Conservation (phyloP, 2,888 invertebrate genomes). For the Thereva unica region DNA sequence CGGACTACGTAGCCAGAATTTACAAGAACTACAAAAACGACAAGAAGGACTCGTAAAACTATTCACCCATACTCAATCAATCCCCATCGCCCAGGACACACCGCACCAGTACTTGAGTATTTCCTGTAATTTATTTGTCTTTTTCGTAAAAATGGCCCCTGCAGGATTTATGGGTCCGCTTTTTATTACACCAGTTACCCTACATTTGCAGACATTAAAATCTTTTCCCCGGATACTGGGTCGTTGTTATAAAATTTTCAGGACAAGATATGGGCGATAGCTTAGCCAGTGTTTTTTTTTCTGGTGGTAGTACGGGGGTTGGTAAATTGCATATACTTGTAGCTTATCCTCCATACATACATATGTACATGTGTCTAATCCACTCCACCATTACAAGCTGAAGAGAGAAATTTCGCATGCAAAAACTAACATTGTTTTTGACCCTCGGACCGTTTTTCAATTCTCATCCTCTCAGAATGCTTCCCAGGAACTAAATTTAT, state of each 20-base stretch:
- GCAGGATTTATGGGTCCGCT: constrained; percentile 38
- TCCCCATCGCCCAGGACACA: neutral
- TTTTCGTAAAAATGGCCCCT: constrained; percentile 35
- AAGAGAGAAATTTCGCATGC: constrained; percentile 5
- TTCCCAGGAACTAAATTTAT: constrained; percentile 26
- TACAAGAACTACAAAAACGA: constrained; percentile 6
- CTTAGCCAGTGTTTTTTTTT: constrained; percentile 1
- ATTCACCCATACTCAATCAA: constrained; percentile 29
- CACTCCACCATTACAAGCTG: too few relatives aligned
- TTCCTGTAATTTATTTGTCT: constrained; percentile 39
- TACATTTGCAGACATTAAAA: constrained; percentile 35
- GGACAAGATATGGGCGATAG: constrained; percentile 32
- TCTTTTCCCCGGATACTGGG: constrained; percentile 24
- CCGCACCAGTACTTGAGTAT: constrained; percentile 30
- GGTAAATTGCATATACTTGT: neutral
- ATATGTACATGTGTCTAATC: too few relatives aligned
- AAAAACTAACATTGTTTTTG: constrained; percentile 32
- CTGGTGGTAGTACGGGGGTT: neutral
- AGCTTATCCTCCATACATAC: too few relatives aligned
- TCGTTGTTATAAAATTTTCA: constrained; percentile 32
- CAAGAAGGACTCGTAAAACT: constrained; percentile 20
- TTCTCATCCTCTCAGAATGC: constrained; percentile 22
- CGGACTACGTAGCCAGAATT: constrained; percentile 9
- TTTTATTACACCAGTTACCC: constrained; percentile 38
- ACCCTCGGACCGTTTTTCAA: constrained; percentile 13